Evolutionary conservation across 2,888 invertebrate species (phyloP).

Genomic region (Arctia plantaginis): DNA sequence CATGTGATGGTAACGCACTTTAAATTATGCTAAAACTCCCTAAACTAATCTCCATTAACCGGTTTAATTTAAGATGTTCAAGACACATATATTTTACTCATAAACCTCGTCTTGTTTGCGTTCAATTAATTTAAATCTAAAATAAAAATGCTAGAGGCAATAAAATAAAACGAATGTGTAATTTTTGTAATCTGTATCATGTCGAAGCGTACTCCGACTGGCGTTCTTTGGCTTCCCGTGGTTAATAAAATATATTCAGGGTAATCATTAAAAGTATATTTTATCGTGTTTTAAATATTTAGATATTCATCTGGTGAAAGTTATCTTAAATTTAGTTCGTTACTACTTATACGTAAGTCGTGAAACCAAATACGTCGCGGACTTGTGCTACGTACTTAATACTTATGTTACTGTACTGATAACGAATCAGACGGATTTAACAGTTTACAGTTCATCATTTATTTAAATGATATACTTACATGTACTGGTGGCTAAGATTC

Average conservation of each 20-base stretch:
- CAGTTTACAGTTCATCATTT: constrained; percentile 15
- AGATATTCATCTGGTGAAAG: constrained; percentile 85
- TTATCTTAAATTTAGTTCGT: constrained; percentile 79
- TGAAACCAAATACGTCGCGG: constrained; percentile 74
- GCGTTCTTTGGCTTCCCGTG: constrained; percentile 64
- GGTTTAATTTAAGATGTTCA: constrained; percentile 67
- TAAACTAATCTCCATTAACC: constrained; percentile 64
- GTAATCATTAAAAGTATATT: constrained; percentile 83
- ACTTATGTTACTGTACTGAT: constrained; percentile 41
- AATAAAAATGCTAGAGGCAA: constrained; percentile 72
- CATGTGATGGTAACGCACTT: constrained; percentile 63
- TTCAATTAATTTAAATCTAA: constrained; percentile 81
- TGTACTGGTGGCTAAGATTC: not conserved
- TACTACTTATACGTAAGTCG: constrained; percentile 63
- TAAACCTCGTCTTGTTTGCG: constrained; percentile 78
- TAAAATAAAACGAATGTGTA: constrained; percentile 78
- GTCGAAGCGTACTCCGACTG: constrained; percentile 56
- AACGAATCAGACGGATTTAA: constrained; percentile 26
- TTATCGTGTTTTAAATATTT: constrained; percentile 85
- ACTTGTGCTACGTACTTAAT: constrained; percentile 30
- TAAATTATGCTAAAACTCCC: constrained; percentile 70
- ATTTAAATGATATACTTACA: not conserved
- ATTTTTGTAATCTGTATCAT: constrained; percentile 79
- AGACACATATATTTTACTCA: constrained; percentile 65
- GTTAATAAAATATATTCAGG: constrained; percentile 78